These are phyloP conservation scores for Didymodactylos carnosus DNA, from an alignment of 2,888 invertebrate genomes.

Conservation along the genomic window DNA sequence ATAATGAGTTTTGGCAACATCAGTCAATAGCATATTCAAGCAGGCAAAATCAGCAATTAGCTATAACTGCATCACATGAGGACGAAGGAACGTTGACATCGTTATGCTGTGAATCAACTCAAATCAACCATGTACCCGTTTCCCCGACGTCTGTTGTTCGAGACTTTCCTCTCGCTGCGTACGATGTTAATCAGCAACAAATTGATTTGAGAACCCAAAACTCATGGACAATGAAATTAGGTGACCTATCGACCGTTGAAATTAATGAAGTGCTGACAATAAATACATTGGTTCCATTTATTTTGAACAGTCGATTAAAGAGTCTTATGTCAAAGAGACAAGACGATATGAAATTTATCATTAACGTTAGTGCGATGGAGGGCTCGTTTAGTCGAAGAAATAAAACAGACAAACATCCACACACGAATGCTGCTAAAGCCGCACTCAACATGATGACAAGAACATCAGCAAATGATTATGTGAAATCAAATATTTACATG, in stretches of 20 bases:
- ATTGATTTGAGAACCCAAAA: not conserved
- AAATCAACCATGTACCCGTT: too few relatives aligned
- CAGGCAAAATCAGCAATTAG: too few relatives aligned
- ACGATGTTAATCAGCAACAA: not conserved
- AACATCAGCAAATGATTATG: conserved; percentile 16
- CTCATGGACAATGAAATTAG: not conserved
- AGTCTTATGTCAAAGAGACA: not conserved
- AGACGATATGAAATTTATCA: conserved; percentile 5
- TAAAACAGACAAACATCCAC: conserved; percentile 16
- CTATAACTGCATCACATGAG: too few relatives aligned
- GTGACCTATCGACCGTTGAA: not conserved
- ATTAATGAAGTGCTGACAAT: not conserved
- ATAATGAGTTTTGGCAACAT: not conserved
- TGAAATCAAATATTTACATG: conserved; percentile 14
- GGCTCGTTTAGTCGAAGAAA: conserved; percentile 16
- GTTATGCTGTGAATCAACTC: too few relatives aligned
- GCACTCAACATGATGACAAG: conserved; percentile 18
- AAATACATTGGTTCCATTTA: conserved; percentile 1
- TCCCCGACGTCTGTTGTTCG: not conserved
- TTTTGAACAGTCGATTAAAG: not conserved
- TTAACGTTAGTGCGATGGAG: conserved; percentile 18
- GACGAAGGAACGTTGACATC: too few relatives aligned
- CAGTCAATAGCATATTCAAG: too few relatives aligned
- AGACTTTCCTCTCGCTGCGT: not conserved
- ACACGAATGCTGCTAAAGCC: conserved; percentile 18